Evolutionary conservation across 2,888 invertebrate species (phyloP), one percentile per base, ranked within the genome.

Genomic region (Yponomeuta cagnagella): DNA sequence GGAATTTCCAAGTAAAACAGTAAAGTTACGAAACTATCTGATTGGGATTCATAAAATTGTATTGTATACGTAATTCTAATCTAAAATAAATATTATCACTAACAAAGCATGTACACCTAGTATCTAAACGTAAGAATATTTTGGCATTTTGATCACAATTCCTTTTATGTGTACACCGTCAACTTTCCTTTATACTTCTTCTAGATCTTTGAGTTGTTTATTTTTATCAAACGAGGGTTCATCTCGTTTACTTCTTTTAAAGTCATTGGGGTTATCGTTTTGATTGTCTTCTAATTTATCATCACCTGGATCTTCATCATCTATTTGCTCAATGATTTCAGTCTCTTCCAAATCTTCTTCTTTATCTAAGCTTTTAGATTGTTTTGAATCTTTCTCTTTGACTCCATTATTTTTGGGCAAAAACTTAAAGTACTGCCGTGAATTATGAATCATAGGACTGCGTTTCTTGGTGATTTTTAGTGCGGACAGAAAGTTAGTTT

Each of bases 381-480:
- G 4, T n/a, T 31, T 3, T 30, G 8, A 30, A 43, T 43, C 43
- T 15, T 6, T 48, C 52, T 52, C 23, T 43, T 67, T 33, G 15
- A 37, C 4, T 63, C 15, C 5, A 2, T 63, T 15, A 9, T 37
- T 70, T 37, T n/a, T 37, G 43, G 6, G 5, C 43, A 6, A 8
- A 43, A 43, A 43, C 31, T 70, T 12, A 33, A 63, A 69, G 33
- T n/a, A 69, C 33, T 70, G 70, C 63, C 63, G 30, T 15, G 33
- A 12, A 43, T 70, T 70, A 30, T 63, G 63, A n/a, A 70, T 37
- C 12, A 9, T 33, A 1, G 12, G 15, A n/a, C n/a, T n/a, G n/a
- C 37, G 43, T 12, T 43, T 15, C 0, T 67, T n/a, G n/a, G 37
- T n/a, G 2, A 9, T 4, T 23, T 67, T 4, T 43, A 0, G 15